phyloP scores from a whole-genome alignment of 2,797 vertebrate genomes.

The Argentina silus region DNA sequence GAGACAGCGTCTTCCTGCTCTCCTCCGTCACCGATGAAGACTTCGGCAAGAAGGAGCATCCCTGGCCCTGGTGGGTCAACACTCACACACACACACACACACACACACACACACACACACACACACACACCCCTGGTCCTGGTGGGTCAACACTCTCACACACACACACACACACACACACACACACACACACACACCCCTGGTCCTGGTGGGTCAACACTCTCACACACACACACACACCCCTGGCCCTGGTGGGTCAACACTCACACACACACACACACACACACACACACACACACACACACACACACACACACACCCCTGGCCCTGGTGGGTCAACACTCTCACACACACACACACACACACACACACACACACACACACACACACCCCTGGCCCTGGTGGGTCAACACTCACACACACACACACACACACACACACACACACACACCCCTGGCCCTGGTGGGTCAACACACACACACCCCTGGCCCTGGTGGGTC shows the following conservation, averaged over 20 bases:
- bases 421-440: slow-evolving; percentile 3
- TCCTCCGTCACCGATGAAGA: slow-evolving; percentile 90
- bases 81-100: neutral
- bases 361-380: neutral
- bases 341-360: neutral
- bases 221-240: too few species aligned
- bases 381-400: neutral
- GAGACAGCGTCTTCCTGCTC: slow-evolving; percentile 91
- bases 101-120: neutral
- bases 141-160: too few species aligned
- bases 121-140: neutral
- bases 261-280: too few species aligned
- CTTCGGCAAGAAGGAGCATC: slow-evolving; percentile 90
- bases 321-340: slow-evolving; percentile 83
- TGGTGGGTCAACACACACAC: slow-evolving; percentile 82
- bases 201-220: slow-evolving; percentile 75
- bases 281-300: neutral
- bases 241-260: too few species aligned
- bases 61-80: slow-evolving; percentile 83
- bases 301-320: slow-evolving; percentile 60
- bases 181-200: neutral
- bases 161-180: slow-evolving; percentile 3
- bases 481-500: too few species aligned
- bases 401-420: slow-evolving; percentile 6
- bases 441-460: slow-evolving; percentile 33